phyloP scores from a whole-genome alignment of 2,888 invertebrate species.

The Gari tellinella region DNA sequence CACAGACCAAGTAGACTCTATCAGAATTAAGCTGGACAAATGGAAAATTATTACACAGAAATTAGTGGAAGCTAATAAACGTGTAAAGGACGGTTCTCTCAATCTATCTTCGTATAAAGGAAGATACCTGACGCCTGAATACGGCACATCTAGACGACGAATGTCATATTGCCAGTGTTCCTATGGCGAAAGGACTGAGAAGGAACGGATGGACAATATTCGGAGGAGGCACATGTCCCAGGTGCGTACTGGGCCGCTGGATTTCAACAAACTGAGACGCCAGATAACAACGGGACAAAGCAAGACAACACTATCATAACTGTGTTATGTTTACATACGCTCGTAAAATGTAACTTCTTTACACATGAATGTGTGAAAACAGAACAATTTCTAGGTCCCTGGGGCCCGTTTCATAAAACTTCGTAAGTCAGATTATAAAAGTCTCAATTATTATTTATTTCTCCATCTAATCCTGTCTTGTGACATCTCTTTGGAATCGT shows the following conservation, averaged over 20 bases:
- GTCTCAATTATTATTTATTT: too few species aligned
- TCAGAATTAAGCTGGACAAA: background rate
- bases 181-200: constrained; percentile 50
- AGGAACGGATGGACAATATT: constrained; percentile 43
- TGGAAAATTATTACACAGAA: constrained; percentile 14
- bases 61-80: background rate
- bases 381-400: too few species aligned
- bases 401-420: too few species aligned
- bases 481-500: too few species aligned
- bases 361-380: too few species aligned
- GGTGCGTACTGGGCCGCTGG: constrained; percentile 48
- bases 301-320: too few species aligned
- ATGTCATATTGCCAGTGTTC: constrained; percentile 55
- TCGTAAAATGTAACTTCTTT: too few species aligned
- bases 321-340: constrained; percentile 12
- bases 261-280: constrained; percentile 49
- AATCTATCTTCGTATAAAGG: constrained; percentile 7
- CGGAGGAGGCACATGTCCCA: constrained; percentile 46
- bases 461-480: too few species aligned
- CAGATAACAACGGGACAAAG: constrained; percentile 37
- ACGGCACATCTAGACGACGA: background rate
- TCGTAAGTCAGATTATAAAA: too few species aligned
- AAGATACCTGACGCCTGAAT: background rate
- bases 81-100: constrained; percentile 3
- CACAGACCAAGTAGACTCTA: background rate